phyloP scores from a whole-genome alignment of 2,888 invertebrate genomes.

The Lithophane ornitopus region DNA sequence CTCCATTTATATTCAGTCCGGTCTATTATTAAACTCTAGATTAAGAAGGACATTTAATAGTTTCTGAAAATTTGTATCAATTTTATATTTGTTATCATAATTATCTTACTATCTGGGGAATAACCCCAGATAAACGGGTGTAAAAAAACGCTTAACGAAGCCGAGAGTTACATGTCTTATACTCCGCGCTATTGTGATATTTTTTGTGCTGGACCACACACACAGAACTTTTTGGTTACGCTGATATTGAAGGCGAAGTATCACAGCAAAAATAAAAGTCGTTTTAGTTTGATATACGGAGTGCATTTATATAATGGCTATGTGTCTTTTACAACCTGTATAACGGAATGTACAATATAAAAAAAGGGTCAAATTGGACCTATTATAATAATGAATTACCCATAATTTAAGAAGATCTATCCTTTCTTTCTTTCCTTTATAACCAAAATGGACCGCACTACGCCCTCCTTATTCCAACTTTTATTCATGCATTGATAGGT shows the following conservation, averaged over 20 bases:
- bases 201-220: not conserved
- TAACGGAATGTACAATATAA: not conserved
- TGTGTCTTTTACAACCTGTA: not conserved
- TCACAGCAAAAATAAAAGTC: not conserved
- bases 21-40: conserved; percentile 23
- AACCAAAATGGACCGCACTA: not conserved
- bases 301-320: not conserved
- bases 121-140: too few relatives aligned
- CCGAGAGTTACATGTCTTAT: not conserved
- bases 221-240: not conserved
- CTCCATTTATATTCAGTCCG: conserved; percentile 29
- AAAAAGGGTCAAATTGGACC: not conserved
- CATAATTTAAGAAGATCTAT: not conserved
- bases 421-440: too few relatives aligned
- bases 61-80: not conserved
- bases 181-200: not conserved
- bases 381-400: not conserved
- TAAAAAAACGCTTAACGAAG: not conserved
- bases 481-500: not conserved
- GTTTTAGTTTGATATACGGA: not conserved
- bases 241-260: not conserved
- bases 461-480: not conserved
- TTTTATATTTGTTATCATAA: not conserved
- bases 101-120: not conserved
- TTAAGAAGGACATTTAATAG: not conserved